Conservation (phyloP, 2,888 invertebrate genomes). For the Exocentrus adspersus region DNA sequence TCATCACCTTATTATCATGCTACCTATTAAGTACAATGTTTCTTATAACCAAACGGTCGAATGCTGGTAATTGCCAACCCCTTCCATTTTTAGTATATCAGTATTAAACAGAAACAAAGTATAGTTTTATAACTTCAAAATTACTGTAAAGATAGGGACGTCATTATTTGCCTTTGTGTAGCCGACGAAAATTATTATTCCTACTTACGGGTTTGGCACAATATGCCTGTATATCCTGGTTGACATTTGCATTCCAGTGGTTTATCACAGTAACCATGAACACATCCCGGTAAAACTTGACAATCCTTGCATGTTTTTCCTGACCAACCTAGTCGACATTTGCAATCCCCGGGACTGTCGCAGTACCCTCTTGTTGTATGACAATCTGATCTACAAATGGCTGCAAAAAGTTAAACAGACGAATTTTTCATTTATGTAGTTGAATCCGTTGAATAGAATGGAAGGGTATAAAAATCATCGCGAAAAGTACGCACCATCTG, state of each 20-base stretch:
- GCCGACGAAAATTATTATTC: background rate
- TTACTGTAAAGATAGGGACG: background rate
- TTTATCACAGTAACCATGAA: constrained; percentile 88
- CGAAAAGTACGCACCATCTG: too few relatives aligned
- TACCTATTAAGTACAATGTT: too few relatives aligned
- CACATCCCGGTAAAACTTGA: constrained; percentile 89
- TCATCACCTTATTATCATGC: too few relatives aligned
- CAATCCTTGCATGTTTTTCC: constrained; percentile 88
- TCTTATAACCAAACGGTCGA: too few relatives aligned
- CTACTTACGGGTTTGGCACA: constrained; percentile 86
- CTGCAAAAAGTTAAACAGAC: too few relatives aligned
- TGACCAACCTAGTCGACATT: constrained; percentile 91
- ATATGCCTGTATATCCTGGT: constrained; percentile 89
- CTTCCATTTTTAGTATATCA: too few relatives aligned
- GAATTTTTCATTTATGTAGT: too few relatives aligned
- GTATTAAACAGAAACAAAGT: too few relatives aligned
- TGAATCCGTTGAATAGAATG: too few relatives aligned
- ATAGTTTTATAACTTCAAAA: too few relatives aligned
- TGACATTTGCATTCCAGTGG: constrained; percentile 91
- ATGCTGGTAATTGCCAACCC: too few relatives aligned
- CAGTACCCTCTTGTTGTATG: constrained; percentile 88
- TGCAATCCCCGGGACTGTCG: constrained; percentile 85
- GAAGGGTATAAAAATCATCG: too few relatives aligned
- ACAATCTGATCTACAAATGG: constrained; percentile 87
- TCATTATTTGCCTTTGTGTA: background rate